Conservation (phyloP, 2,888 invertebrate genomes). For the Monopis laevigella region DNA sequence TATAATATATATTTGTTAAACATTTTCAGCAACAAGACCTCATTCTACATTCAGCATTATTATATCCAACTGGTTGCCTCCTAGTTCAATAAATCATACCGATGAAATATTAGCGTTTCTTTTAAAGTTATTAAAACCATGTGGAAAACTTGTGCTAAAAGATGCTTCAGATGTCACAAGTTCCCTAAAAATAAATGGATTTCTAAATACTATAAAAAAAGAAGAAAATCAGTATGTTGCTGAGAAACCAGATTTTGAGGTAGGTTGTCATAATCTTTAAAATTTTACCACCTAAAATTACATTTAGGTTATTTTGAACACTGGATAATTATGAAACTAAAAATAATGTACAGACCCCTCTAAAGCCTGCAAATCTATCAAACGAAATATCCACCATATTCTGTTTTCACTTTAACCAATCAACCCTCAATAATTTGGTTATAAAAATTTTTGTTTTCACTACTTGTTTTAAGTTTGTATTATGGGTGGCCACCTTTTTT, state of each 20-base stretch:
- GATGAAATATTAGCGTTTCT: slow-evolving; percentile 62
- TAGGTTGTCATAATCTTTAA: slow-evolving; percentile 25
- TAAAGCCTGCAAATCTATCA: too few relatives aligned
- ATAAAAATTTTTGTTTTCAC: too few relatives aligned
- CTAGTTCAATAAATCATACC: slow-evolving; percentile 43
- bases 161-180: slow-evolving; percentile 53
- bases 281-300: background rate
- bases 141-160: slow-evolving; percentile 65
- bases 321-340: too few relatives aligned
- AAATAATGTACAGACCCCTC: too few relatives aligned
- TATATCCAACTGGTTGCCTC: slow-evolving; percentile 58
- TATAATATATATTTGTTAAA: background rate
- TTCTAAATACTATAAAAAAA: slow-evolving; percentile 48
- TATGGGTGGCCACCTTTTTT: too few relatives aligned
- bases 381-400: too few relatives aligned
- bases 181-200: slow-evolving; percentile 72
- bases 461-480: too few relatives aligned
- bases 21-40: slow-evolving; percentile 56
- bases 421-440: too few relatives aligned
- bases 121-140: slow-evolving; percentile 70
- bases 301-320: too few relatives aligned
- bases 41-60: slow-evolving; percentile 71
- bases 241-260: slow-evolving; percentile 77
- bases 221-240: slow-evolving; percentile 44
- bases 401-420: too few relatives aligned